phyloP scores from a whole-genome alignment of 2,797 vertebrate species.

The Thamnophis elegans region DNA sequence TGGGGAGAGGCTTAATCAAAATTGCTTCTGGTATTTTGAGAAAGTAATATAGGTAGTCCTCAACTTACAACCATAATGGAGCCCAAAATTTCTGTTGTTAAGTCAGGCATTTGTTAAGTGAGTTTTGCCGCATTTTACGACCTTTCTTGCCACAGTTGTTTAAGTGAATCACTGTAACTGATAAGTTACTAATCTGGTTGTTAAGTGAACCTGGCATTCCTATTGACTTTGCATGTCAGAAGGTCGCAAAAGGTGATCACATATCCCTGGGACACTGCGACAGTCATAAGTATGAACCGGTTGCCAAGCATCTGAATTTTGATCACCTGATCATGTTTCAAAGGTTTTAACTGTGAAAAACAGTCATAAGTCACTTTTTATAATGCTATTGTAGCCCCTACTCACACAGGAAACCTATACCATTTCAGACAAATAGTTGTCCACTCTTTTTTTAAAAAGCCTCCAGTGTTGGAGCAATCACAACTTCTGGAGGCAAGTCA shows the following conservation, averaged over 20 bases:
- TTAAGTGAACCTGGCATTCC: not conserved
- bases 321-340: not conserved
- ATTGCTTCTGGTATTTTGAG: not conserved
- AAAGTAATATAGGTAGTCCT: not conserved
- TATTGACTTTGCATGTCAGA: not conserved
- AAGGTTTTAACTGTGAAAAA: too few relatives aligned
- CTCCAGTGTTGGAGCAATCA: too few relatives aligned
- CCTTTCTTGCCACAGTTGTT: not conserved
- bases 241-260: not conserved
- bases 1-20: not conserved
- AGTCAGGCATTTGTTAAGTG: too few relatives aligned
- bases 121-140: not conserved
- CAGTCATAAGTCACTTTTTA: too few relatives aligned
- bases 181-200: not conserved
- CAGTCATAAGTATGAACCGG: not conserved
- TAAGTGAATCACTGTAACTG: not conserved
- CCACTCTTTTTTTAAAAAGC: too few relatives aligned
- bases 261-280: not conserved
- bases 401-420: too few relatives aligned
- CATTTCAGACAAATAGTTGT: too few relatives aligned
- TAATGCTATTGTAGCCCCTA: not conserved
- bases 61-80: too few relatives aligned
- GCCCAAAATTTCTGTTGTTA: too few relatives aligned
- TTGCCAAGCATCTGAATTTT: not conserved
- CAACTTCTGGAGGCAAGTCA: too few relatives aligned